These are phyloP conservation scores for Pachliopta kotzebuea DNA, from an alignment of 2,888 invertebrate genomes.

Conservation along the genomic window DNA sequence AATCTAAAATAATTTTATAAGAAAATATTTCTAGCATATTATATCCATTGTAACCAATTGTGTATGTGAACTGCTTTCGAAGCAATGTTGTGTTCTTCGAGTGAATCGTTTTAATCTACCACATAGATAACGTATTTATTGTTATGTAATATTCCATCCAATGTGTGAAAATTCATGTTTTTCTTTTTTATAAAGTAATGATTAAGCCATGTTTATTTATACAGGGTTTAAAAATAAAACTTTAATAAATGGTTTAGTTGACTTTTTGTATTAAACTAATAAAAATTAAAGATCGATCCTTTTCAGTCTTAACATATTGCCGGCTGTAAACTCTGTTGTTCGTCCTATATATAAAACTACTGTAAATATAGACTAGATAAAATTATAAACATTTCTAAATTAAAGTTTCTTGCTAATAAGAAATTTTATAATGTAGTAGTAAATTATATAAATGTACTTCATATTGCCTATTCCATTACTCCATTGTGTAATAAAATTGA, in stretches of 20 bases:
- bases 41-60: no score
- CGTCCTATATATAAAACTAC: slow-evolving; percentile 21
- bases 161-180: neutral
- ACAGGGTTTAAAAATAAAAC: slow-evolving; percentile 27
- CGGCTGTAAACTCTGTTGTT: slow-evolving; percentile 26
- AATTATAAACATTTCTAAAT: slow-evolving; percentile 20
- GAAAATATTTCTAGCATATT: no score
- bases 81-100: no score
- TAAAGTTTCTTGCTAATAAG: slow-evolving; percentile 12
- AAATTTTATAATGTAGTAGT: neutral
- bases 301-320: slow-evolving; percentile 36
- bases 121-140: neutral
- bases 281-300: slow-evolving; percentile 29
- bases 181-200: neutral
- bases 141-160: neutral
- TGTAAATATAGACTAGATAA: slow-evolving; percentile 25
- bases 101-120: no score
- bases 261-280: slow-evolving; percentile 15
- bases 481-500: no score
- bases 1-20: no score
- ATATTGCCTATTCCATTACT: no score
- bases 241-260: slow-evolving; percentile 6
- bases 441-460: no score
- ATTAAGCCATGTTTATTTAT: neutral
- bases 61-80: no score